A percentile compares a stretch with the other conserved stretches of the same genome.
These are phyloP conservation scores for Mimas tiliae DNA, from an alignment of 2,888 invertebrate species.

Conservation along the genomic window DNA sequence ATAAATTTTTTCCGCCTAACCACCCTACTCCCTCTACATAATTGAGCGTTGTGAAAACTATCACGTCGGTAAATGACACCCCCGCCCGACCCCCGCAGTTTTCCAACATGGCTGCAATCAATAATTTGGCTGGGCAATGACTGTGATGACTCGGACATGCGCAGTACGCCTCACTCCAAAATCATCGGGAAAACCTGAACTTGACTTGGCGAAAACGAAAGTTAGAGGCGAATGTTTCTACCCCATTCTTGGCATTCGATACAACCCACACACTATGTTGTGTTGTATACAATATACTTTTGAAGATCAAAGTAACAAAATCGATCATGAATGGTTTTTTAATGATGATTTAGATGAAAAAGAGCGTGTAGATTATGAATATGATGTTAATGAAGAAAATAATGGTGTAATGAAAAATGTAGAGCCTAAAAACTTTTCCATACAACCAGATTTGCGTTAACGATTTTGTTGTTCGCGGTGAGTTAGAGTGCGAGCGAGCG, in stretches of 20 bases:
- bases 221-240: conserved; percentile 80
- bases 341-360: background rate
- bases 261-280: conserved; percentile 35
- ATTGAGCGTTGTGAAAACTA: conserved; percentile 84
- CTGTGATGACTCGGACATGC: conserved; percentile 83
- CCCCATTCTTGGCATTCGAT: conserved; percentile 75
- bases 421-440: background rate
- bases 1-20: conserved; percentile 70
- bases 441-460: background rate
- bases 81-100: conserved; percentile 62
- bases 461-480: conserved; percentile 1
- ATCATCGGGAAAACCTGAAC: conserved; percentile 82
- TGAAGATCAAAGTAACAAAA: conserved; percentile 4
- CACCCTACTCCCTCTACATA: conserved; percentile 68
- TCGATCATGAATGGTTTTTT: background rate
- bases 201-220: conserved; percentile 84
- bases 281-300: conserved; percentile 1
- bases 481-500: conserved; percentile 60
- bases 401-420: background rate
- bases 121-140: conserved; percentile 84
- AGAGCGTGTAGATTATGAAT: background rate
- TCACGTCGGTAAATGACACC: conserved; percentile 79
- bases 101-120: conserved; percentile 83
- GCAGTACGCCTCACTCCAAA: conserved; percentile 55
- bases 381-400: conserved; percentile 2